A percentile compares a stretch with the other conserved stretches of the same genome.
phyloP scores from a whole-genome alignment of 2,888 invertebrate species.

The Drosophila silvestris region DNA sequence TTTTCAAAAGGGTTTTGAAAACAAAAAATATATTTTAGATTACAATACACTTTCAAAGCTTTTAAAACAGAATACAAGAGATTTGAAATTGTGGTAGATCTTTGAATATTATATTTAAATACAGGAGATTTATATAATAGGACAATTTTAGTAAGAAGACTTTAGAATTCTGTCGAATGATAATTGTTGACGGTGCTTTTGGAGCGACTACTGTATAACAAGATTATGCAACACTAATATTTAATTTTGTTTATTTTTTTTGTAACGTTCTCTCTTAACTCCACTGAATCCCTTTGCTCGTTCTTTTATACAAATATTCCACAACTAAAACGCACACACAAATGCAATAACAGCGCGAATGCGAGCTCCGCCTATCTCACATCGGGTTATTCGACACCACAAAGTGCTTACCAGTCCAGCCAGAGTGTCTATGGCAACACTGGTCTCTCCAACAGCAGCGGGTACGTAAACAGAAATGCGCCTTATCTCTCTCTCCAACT shows the following conservation, averaged over 20 bases:
- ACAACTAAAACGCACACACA: conserved; percentile 27
- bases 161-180: neutral
- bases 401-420: conserved; percentile 85
- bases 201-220: conserved; percentile 1
- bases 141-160: neutral
- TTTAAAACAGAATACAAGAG: neutral
- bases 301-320: conserved; percentile 4
- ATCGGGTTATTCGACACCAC: conserved; percentile 85
- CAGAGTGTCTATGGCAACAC: conserved; percentile 85
- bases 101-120: neutral
- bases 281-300: conserved; percentile 18
- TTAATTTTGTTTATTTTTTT: conserved; percentile 16
- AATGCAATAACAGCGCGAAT: conserved; percentile 83
- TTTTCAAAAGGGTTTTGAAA: neutral
- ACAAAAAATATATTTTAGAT: neutral
- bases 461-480: conserved; percentile 78
- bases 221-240: conserved; percentile 17
- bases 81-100: neutral
- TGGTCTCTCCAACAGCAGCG: conserved; percentile 85
- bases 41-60: neutral
- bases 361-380: conserved; percentile 85
- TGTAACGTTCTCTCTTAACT: conserved; percentile 43
- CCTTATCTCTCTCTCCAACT: neutral
- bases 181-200: neutral
- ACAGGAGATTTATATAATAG: neutral